phyloP scores from a whole-genome alignment of 1,140 invertebrate genomes.

The Scaptomyza hsui region DNA sequence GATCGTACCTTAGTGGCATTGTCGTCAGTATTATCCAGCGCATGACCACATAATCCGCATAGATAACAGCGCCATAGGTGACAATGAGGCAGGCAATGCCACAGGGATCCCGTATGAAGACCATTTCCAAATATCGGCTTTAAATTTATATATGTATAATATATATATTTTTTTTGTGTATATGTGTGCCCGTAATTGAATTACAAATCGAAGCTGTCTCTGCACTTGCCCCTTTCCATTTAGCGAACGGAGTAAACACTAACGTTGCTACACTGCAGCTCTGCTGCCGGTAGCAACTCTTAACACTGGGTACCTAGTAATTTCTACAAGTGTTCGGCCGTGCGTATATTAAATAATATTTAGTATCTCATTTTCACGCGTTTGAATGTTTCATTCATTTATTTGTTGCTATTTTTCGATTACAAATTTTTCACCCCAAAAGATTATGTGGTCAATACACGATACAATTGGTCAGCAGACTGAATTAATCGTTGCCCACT shows the following conservation, averaged over 20 bases:
- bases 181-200: constrained; percentile 59
- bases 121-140: constrained; percentile 52
- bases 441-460: constrained; percentile 13
- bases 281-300: constrained; percentile 35
- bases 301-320: constrained; percentile 27
- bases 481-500: neutral
- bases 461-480: neutral
- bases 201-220: constrained; percentile 67
- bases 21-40: constrained; percentile 93
- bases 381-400: constrained; percentile 62
- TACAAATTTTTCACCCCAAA: constrained; percentile 51
- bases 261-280: constrained; percentile 63
- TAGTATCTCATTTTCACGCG: constrained; percentile 44
- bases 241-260: constrained; percentile 36
- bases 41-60: constrained; percentile 96
- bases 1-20: constrained; percentile 90
- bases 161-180: neutral
- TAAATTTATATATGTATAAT: neutral
- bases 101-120: constrained; percentile 92
- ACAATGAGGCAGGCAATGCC: constrained; percentile 94
- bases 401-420: constrained; percentile 63
- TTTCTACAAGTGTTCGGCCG: constrained; percentile 11
- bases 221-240: constrained; percentile 31
- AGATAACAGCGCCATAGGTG: constrained; percentile 93
- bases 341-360: constrained; percentile 6